These are phyloP conservation scores for Stercorarius parasiticus DNA, from an alignment of 2,113 vertebrate species.

Conservation along the genomic window DNA sequence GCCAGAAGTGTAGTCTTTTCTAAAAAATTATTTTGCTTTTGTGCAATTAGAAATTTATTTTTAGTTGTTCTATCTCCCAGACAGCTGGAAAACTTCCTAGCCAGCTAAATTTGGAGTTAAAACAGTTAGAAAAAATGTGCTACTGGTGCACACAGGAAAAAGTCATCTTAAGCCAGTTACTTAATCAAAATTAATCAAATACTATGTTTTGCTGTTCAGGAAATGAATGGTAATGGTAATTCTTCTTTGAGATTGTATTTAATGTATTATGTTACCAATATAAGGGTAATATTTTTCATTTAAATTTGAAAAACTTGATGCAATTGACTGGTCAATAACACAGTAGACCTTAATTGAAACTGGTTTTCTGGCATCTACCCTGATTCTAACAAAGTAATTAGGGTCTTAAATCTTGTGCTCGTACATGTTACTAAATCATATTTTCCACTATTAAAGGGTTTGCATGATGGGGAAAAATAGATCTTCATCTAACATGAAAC, in stretches of 20 bases:
- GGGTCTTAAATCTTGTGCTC: neutral
- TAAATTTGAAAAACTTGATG: neutral
- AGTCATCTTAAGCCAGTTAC: neutral
- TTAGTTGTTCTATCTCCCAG: neutral
- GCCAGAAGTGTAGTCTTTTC: neutral
- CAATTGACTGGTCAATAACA: neutral
- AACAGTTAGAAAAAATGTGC: neutral
- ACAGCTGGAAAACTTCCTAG: neutral
- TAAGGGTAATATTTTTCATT: neutral
- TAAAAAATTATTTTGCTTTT: neutral
- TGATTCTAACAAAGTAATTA: neutral
- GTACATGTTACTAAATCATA: neutral
- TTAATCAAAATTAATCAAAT: neutral
- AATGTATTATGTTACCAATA: neutral
- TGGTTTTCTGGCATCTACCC: neutral
- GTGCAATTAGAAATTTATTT: neutral
- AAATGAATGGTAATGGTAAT: neutral
- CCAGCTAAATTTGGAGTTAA: neutral
- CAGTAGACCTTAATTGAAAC: neutral
- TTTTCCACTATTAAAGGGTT: neutral
- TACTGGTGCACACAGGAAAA: neutral
- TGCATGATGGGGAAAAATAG: neutral
- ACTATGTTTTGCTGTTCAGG: neutral
- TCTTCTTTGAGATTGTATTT: neutral
- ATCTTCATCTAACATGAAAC: neutral